Percentiles rank a stretch among this genome's conserved stretches.
phyloP scores from a whole-genome alignment of 1,140 invertebrate genomes.

The Cydia amplana region DNA sequence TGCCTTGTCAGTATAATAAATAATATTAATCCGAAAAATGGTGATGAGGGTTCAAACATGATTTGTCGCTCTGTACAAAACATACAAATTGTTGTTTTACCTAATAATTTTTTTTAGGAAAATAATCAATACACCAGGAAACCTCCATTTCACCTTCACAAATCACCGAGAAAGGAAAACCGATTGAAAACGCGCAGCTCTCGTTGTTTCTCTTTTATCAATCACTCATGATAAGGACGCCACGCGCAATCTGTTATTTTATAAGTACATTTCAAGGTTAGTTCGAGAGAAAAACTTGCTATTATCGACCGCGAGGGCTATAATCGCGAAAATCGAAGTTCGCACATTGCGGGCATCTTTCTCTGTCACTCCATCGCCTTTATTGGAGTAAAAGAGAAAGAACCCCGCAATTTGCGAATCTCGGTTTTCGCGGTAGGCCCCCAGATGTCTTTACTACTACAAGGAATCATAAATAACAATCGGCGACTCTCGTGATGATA shows the following conservation, averaged over 20 bases:
- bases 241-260: slow-evolving; percentile 46
- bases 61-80: no score
- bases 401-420: no score
- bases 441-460: neutral
- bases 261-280: slow-evolving; percentile 45
- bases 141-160: slow-evolving; percentile 15
- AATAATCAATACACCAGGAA: neutral
- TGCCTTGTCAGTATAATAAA: no score
- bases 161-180: slow-evolving; percentile 7
- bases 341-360: no score
- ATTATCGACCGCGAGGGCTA: neutral
- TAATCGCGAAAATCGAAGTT: no score
- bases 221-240: slow-evolving; percentile 46
- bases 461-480: no score
- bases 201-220: slow-evolving; percentile 47
- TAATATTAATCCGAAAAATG: no score
- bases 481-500: no score
- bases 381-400: no score
- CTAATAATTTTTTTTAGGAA: neutral
- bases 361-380: no score
- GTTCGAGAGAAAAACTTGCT: slow-evolving; percentile 7
- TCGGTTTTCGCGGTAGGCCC: no score
- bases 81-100: neutral
- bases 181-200: slow-evolving; percentile 36
- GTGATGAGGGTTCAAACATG: no score